Percentiles rank a stretch among this genome's conserved stretches.
Evolutionary conservation across 37 sponge, comb jelly and placozoan species (phyloP).

Genomic region (Aphrocallistes beatrix): DNA sequence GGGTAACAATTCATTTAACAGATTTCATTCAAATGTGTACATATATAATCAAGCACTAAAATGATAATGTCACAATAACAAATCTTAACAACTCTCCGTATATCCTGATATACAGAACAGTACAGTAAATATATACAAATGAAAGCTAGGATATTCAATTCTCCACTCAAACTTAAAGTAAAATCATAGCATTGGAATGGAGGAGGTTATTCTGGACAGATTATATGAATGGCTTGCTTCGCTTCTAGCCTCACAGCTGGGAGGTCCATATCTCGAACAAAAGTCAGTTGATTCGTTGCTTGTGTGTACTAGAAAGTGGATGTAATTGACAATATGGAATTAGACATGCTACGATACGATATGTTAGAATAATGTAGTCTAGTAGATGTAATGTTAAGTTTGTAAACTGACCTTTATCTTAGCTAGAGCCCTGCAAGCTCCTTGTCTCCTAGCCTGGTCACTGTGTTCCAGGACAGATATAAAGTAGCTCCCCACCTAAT

Average conservation of each 20-base stretch:
- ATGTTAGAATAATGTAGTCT: background rate
- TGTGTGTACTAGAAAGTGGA: background rate
- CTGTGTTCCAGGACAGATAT: constrained; percentile 44
- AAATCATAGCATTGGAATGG: too few relatives aligned
- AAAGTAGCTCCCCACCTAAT: constrained; percentile 38
- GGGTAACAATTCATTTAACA: too few relatives aligned
- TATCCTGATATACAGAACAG: too few relatives aligned
- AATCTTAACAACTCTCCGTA: too few relatives aligned
- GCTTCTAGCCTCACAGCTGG: constrained; percentile 9
- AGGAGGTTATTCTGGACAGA: background rate
- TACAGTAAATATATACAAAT: too few relatives aligned
- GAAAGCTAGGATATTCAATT: too few relatives aligned
- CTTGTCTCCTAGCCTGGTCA: constrained; percentile 44
- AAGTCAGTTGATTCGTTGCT: background rate
- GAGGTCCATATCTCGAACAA: background rate
- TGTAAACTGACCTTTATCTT: constrained; percentile 29
- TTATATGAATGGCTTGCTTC: background rate
- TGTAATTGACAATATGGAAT: too few relatives aligned
- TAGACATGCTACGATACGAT: background rate
- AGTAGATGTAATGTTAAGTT: background rate
- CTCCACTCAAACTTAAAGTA: too few relatives aligned
- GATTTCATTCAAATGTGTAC: too few relatives aligned
- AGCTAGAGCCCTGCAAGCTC: constrained; percentile 47
- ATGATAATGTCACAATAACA: too few relatives aligned
- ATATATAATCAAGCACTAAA: too few relatives aligned